phyloP scores from a whole-genome alignment of 2,113 vertebrate genomes.

The Paracanthobrama guichenoti region DNA sequence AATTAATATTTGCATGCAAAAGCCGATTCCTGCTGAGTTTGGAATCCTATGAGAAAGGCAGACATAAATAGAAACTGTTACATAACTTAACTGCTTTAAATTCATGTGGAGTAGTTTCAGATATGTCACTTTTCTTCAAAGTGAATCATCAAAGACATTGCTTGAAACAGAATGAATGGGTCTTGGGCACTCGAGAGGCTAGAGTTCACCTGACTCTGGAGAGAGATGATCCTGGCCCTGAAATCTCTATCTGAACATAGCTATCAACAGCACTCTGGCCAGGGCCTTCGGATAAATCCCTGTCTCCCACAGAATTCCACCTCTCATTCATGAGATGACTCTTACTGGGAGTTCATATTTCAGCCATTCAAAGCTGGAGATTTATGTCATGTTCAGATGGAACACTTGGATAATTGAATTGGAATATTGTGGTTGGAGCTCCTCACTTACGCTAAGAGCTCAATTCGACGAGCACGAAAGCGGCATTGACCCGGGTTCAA shows the following conservation, averaged over 20 bases:
- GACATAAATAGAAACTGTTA: conserved; percentile 49
- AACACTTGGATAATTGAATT: conserved; percentile 42
- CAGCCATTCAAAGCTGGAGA: conserved; percentile 16
- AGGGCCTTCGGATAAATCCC: background rate
- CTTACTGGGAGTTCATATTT: conserved; percentile 12
- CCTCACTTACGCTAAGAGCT: conserved; percentile 48
- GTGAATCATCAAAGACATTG: conserved; percentile 56
- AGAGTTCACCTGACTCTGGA: conserved; percentile 35
- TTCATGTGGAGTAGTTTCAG: conserved; percentile 58
- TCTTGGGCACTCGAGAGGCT: conserved; percentile 42
- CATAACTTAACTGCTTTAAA: conserved; percentile 58
- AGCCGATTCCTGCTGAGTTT: conserved; percentile 19
- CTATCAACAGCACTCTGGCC: conserved; percentile 13
- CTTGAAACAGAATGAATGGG: conserved; percentile 52
- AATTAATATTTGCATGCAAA: conserved; percentile 16
- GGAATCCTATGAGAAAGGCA: conserved; percentile 34
- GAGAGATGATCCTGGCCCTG: conserved; percentile 22
- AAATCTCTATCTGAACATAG: conserved; percentile 30
- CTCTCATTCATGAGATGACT: conserved; percentile 25
- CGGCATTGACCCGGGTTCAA: conserved; percentile 19
- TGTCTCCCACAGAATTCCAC: background rate
- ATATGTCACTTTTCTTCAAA: conserved; percentile 66
- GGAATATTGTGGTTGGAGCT: conserved; percentile 35
- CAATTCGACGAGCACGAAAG: conserved; percentile 27
- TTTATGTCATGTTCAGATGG: conserved; percentile 29